Evolutionary conservation across 2,797 vertebrate genomes (phyloP), one percentile per base, ranked within the genome.

Genomic region (Microctenopoma steveboyesi): DNA sequence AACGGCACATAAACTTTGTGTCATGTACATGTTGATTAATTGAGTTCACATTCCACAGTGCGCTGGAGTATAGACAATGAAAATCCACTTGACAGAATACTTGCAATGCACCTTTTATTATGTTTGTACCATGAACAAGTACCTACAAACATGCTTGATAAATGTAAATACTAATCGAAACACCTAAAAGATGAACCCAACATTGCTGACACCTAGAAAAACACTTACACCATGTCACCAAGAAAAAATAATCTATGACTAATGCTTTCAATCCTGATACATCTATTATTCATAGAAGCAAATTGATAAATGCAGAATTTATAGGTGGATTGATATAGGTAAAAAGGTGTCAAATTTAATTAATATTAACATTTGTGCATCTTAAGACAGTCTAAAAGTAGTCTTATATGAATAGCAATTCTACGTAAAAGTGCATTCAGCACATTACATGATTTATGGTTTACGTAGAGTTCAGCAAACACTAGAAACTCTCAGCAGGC

Each of bases 381-480:
- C 22, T 22, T 22, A 22, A 22, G 22, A 22, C 22, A 3, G 3
- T 12, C 13, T 12, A 42, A 42, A 4, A 14, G 4, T 14, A 14
- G 3, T 14, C 40, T 77, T 39, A n/a, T 81, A 90, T 87, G 87
- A 90, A 91, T 87, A 91, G 82, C n/a, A 16, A 63, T 18, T 30
- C 55, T 77, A 69, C 84, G 52, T 4, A 70, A 78, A 88, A 85
- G 72, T 79, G 84, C 22, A 22, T 22, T 83, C 85, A 71, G 3
- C 22, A 22, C 22, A 22, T 22, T 22, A 22, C 2, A 16, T 82
- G 87, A 91, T 81, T 77, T 69, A 88, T 63, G 70, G 67, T 46
- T 46, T 53, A 18, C 28, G 42, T 46, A 59, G 73, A 3, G 63
- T 63, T 68, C 50, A 43, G 74, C 64, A 82, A 87, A 84, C 68